Conservation (phyloP, 2,113 vertebrate species). For the Dryoscopus gambensis region DNA sequence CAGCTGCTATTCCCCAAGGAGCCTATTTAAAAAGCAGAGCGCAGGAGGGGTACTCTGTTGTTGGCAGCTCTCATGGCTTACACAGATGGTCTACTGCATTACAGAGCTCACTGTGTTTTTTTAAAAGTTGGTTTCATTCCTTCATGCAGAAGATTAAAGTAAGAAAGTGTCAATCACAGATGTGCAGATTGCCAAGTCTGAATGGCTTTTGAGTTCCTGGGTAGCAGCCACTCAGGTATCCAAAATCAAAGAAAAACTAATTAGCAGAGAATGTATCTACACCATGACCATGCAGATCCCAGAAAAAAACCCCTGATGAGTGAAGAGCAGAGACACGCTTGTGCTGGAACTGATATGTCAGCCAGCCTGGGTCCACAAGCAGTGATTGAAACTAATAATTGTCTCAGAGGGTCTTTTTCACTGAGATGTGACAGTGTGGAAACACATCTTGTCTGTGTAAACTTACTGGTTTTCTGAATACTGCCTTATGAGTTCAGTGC, state of each 20-base stretch:
- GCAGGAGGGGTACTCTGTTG: background rate
- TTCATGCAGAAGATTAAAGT: constrained; percentile 38
- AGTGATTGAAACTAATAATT: background rate
- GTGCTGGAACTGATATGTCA: background rate
- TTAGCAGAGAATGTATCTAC: background rate
- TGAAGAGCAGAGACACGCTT: background rate
- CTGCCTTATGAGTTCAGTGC: background rate
- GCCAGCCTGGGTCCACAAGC: background rate
- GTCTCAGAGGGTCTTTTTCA: background rate
- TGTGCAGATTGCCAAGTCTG: constrained; percentile 14
- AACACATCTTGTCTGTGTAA: background rate
- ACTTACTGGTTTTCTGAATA: background rate
- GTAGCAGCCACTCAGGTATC: background rate
- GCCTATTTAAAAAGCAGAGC: constrained; percentile 26
- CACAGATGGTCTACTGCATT: constrained; percentile 39
- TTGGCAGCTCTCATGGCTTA: constrained; percentile 31
- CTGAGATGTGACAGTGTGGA: background rate
- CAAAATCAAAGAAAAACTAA: constrained; percentile 26
- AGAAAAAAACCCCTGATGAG: background rate
- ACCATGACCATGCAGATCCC: background rate
- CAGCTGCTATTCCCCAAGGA: constrained; percentile 22
- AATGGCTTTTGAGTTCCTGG: background rate
- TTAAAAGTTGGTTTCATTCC: constrained; percentile 32
- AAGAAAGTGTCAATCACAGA: constrained; percentile 31
- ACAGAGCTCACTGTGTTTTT: constrained; percentile 5